Base-by-base conservation (phyloP, 2,888 invertebrate genomes). In the Campoletis raptor region DNA sequence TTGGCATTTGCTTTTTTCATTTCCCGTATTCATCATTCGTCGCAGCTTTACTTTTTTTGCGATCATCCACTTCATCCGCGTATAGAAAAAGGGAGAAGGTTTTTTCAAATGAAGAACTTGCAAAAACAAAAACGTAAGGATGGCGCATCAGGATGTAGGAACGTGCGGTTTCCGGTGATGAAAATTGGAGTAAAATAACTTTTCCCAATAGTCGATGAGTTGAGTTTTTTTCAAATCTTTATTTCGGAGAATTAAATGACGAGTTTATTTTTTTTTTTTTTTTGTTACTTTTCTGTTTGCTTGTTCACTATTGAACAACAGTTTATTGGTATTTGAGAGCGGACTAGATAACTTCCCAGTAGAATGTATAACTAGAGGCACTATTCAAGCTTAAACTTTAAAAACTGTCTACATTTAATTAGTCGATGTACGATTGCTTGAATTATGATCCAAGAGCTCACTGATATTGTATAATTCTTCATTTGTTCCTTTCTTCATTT, bases 311-410 rank as follows among this genome's bases (percentile, higher is more conserved):
- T 88, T 91, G 92, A 92, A 92, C 92, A 92, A 92, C 90, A 85
- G 88, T 91, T 91, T 90, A 90, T 91, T 87, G 83, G 83, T 89
- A 89, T 87, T 89, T 87, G 89, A 82, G 88, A 91, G 90, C 90
- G 90, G 88, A 89, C 90, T 88, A 88, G 88, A 90, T 90, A 89
- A 90, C 89, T 92, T 90, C 89, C 89, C 89, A 85, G 88, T 88
- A 91, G 85, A 91, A 90, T 89, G 91, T 92, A 93, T 90, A 90
- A 89, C 92, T 93, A 93, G 93, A 93, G 93, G 93, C 93, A 93
- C 93, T 93, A 93, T 92, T 92, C 90, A 93, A 93, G 93, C 93
- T 93, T 93, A 92, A 91, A 91, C 86, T 89, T 87, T 85, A 85
- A 82, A 78, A 85, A 85, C 85, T 80, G 82, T 87, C 85, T 87